Percentiles rank a stretch among this genome's conserved stretches.
These are phyloP conservation scores for Hippocampus zosterae DNA, from an alignment of 2,113 vertebrate species.

Conservation along the genomic window DNA sequence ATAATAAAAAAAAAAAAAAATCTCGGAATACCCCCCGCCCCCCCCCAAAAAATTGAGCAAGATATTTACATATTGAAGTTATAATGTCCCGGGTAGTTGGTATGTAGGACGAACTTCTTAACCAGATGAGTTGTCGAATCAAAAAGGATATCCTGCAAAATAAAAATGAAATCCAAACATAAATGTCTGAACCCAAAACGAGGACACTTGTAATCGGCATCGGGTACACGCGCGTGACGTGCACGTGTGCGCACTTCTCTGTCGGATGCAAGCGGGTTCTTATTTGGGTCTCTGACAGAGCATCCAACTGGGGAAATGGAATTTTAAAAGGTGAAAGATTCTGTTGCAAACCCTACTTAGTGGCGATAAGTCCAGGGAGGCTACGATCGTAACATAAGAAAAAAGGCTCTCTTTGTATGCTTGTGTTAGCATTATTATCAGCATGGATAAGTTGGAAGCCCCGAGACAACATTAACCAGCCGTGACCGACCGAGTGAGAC, in stretches of 20 bases:
- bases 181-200: background rate
- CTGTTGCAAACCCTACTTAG: no score
- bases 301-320: no score
- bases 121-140: constrained; percentile 95
- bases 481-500: background rate
- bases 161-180: background rate
- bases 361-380: no score
- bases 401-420: no score
- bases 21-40: background rate
- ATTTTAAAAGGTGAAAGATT: no score
- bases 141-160: constrained; percentile 90
- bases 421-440: background rate
- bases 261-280: no score
- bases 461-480: background rate
- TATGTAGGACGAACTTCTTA: constrained; percentile 98
- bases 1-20: background rate
- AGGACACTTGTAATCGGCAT: no score
- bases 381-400: no score
- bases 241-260: no score
- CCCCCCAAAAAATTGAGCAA: no score
- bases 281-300: no score
- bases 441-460: background rate
- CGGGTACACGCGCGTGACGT: no score
- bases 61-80: constrained; percentile 95
- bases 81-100: constrained; percentile 98